A percentile compares a stretch with the other conserved stretches of the same genome.
Conservation (phyloP, 2,113 vertebrate species). For the Barnardius zonarius region DNA sequence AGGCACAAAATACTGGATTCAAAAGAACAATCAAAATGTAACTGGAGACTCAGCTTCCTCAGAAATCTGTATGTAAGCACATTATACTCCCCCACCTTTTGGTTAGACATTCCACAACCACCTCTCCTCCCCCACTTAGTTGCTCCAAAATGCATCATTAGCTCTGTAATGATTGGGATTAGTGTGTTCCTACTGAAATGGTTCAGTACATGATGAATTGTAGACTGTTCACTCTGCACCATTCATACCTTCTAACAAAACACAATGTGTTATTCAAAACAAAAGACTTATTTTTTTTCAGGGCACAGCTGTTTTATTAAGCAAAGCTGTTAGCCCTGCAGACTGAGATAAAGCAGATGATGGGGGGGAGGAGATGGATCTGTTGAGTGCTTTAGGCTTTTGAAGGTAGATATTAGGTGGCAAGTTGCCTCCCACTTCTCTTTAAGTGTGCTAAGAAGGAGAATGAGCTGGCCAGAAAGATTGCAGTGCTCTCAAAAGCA, state of each 20-base stretch:
- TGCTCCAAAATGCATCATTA: slow-evolving; percentile 54
- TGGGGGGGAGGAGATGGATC: neutral
- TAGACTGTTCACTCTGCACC: slow-evolving; percentile 3
- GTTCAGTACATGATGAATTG: slow-evolving; percentile 47
- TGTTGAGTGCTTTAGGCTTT: neutral
- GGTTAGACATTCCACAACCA: slow-evolving; percentile 46
- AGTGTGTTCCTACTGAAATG: slow-evolving; percentile 46
- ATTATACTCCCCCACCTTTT: slow-evolving; percentile 54
- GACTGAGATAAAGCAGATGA: neutral
- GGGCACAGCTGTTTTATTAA: neutral
- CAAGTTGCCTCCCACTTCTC: slow-evolving; percentile 37
- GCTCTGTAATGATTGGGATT: slow-evolving; percentile 48
- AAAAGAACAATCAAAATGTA: slow-evolving; percentile 27
- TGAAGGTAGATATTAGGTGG: neutral
- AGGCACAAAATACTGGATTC: neutral
- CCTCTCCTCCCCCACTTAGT: slow-evolving; percentile 39
- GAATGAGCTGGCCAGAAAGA: neutral
- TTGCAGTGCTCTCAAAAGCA: neutral
- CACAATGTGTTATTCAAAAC: slow-evolving; percentile 44
- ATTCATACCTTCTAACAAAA: slow-evolving; percentile 51
- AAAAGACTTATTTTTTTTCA: slow-evolving; percentile 28
- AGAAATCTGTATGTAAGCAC: slow-evolving; percentile 7
- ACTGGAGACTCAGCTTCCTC: slow-evolving; percentile 10
- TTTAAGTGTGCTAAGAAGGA: neutral
- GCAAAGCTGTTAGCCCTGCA: neutral